Percentiles rank a stretch among this genome's conserved stretches.
These are phyloP conservation scores for Lasioglossum morio DNA, from an alignment of 2,888 invertebrate genomes.

Conservation along the genomic window DNA sequence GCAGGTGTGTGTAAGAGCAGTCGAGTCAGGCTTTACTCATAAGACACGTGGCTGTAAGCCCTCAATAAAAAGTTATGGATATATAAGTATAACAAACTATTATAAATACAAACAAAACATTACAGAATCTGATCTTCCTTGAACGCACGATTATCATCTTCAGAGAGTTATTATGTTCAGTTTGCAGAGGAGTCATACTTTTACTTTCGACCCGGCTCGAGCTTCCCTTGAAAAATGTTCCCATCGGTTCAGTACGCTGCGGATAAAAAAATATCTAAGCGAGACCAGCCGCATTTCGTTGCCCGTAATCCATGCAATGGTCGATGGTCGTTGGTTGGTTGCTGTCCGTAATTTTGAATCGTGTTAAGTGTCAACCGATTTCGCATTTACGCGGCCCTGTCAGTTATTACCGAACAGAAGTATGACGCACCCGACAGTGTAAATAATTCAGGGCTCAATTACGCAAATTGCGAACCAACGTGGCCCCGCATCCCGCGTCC, in stretches of 20 bases:
- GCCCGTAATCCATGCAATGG: constrained; percentile 50
- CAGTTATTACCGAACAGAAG: constrained; percentile 77
- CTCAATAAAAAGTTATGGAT: no score
- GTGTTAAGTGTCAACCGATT: constrained; percentile 75
- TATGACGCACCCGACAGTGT: constrained; percentile 82
- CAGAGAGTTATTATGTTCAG: not conserved
- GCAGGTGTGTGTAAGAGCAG: no score
- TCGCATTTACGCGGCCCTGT: constrained; percentile 71
- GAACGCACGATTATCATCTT: not conserved
- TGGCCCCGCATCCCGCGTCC: constrained; percentile 50
- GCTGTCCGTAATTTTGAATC: constrained; percentile 64
- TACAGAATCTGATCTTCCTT: not conserved
- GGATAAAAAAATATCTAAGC: constrained; percentile 3
- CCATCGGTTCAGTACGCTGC: not conserved
- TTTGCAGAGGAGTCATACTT: not conserved
- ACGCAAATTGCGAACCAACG: constrained; percentile 81
- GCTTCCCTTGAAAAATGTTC: not conserved
- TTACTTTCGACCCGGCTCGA: not conserved
- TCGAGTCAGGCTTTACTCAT: no score
- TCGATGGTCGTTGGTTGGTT: constrained; percentile 43
- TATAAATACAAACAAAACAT: no score
- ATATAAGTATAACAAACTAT: no score
- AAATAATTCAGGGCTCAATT: constrained; percentile 84
- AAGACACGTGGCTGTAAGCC: no score
- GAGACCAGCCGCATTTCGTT: constrained; percentile 6